Evolutionary conservation across 2,797 vertebrate species (phyloP).

Genomic region (Ptychadena robeensis): DNA sequence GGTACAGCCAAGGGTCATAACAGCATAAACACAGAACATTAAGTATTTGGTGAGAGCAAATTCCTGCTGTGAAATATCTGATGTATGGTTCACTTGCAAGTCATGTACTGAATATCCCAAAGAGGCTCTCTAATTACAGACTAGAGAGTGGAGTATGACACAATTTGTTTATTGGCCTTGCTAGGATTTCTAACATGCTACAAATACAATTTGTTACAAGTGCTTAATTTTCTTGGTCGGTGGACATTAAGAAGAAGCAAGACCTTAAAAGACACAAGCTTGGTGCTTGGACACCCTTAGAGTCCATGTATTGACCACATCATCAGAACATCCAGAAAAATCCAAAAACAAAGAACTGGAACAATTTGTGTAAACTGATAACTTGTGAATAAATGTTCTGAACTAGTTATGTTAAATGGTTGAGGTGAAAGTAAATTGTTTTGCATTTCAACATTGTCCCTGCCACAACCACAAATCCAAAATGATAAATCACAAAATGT

Average conservation of each 20-base stretch:
- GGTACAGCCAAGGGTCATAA: conserved; percentile 48
- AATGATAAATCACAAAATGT: conserved; percentile 2
- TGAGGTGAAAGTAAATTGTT: not conserved
- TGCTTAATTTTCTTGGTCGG: conserved; percentile 34
- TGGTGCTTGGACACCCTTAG: conserved; percentile 19
- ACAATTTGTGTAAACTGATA: conserved; percentile 5
- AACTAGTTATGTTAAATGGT: not conserved
- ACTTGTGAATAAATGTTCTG: conserved; percentile 1
- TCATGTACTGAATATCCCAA: conserved; percentile 28
- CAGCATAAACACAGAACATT: conserved; percentile 39
- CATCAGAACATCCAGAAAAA: not conserved
- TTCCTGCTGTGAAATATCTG: conserved; percentile 41
- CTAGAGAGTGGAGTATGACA: conserved; percentile 24
- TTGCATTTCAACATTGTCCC: not conserved
- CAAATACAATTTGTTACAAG: conserved; percentile 24
- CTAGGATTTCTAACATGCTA: conserved; percentile 30
- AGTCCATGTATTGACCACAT: not conserved
- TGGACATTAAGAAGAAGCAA: conserved; percentile 33
- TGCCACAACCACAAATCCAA: not conserved
- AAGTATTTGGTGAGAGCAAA: conserved; percentile 44
- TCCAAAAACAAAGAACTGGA: not conserved
- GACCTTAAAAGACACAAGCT: conserved; percentile 18
- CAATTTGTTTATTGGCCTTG: conserved; percentile 42
- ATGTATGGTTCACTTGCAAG: conserved; percentile 19
- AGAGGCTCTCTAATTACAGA: conserved; percentile 43